Evolutionary conservation across 1,140 invertebrate genomes (phyloP).

Genomic region (Spodoptera litura): DNA sequence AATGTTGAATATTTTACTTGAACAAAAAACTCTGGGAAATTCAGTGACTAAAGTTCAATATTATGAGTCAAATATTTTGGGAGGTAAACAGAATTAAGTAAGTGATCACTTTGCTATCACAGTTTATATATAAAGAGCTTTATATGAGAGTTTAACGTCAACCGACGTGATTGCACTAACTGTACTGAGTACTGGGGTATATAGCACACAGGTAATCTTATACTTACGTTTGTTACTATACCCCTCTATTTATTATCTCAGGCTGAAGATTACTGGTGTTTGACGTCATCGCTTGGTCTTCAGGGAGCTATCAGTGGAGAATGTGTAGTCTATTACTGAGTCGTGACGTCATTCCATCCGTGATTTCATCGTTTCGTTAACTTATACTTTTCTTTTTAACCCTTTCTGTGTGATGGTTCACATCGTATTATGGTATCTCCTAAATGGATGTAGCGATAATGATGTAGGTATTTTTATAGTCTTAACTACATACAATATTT

Average conservation of each 20-base stretch:
- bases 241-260: neutral
- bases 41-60: constrained; percentile 3
- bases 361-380: neutral
- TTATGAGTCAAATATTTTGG: constrained; percentile 22
- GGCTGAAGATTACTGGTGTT: neutral
- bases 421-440: too few relatives aligned
- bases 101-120: constrained; percentile 2
- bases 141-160: constrained; percentile 20
- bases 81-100: constrained; percentile 7
- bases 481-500: too few relatives aligned
- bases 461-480: too few relatives aligned
- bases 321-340: neutral
- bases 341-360: neutral
- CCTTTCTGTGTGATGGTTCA: too few relatives aligned
- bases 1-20: neutral
- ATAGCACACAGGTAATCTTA: neutral
- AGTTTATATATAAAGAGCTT: constrained; percentile 17
- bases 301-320: neutral
- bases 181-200: too few relatives aligned
- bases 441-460: too few relatives aligned
- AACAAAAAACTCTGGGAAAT: constrained; percentile 6
- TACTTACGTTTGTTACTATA: neutral
- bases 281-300: constrained; percentile 17
- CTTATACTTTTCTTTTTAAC: neutral
- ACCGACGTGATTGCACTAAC: neutral